Conservation (phyloP, 1,140 invertebrate species). For the Drosophila prosaltans region DNA sequence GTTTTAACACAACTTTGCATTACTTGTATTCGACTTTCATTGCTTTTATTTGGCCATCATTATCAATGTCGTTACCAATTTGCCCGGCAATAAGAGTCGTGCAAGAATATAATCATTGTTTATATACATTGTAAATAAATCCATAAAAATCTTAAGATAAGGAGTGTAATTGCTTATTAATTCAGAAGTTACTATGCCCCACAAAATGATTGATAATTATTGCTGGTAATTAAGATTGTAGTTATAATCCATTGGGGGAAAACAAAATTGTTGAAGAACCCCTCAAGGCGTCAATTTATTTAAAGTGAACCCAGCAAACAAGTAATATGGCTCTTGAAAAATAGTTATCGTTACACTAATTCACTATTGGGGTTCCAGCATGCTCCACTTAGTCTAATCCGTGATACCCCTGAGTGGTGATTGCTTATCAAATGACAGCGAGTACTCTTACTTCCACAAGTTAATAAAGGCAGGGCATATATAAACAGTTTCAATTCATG, state of each 20-base stretch:
- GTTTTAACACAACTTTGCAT: not conserved
- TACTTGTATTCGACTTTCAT: not conserved
- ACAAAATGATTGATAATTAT: constrained; percentile 7
- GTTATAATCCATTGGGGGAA: not conserved
- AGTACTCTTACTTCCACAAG: not conserved
- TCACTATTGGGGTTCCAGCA: not conserved
- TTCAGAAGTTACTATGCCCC: constrained; percentile 11
- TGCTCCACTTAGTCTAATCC: constrained; percentile 3
- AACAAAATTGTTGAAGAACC: constrained; percentile 11
- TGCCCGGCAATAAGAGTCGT: not conserved
- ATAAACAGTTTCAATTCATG: constrained; percentile 8
- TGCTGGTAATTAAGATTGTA: constrained; percentile 4
- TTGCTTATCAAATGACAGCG: constrained; percentile 14
- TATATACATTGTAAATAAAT: not conserved
- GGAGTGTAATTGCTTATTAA: constrained; percentile 1
- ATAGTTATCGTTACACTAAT: constrained; percentile 6
- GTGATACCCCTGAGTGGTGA: not conserved
- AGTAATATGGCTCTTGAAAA: not conserved
- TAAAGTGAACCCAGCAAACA: not conserved
- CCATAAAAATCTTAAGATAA: constrained; percentile 2
- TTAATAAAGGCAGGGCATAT: constrained; percentile 18
- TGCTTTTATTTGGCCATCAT: no score
- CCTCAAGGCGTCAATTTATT: not conserved
- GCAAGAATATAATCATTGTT: not conserved
- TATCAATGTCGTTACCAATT: not conserved